A percentile compares a stretch with the other conserved stretches of the same genome.
These are phyloP conservation scores for Solen grandis DNA, from an alignment of 1,140 invertebrate genomes.

Conservation along the genomic window DNA sequence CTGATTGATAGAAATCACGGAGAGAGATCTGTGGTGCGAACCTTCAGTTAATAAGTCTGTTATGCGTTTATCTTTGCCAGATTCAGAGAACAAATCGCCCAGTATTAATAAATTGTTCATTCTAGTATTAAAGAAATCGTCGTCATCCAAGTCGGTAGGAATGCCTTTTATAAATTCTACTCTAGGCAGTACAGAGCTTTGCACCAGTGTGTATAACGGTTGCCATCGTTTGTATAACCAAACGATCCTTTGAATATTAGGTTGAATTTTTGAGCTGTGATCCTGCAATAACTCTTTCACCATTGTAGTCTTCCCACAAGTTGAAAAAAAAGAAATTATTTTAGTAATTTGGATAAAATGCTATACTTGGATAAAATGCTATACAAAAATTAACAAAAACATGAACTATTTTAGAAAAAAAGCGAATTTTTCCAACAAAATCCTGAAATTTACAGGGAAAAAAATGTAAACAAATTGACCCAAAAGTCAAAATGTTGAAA, in stretches of 20 bases:
- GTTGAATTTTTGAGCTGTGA: neutral
- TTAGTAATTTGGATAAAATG: too few relatives aligned
- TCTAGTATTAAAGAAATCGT: constrained; percentile 10
- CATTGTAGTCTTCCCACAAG: constrained; percentile 24
- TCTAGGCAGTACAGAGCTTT: constrained; percentile 1
- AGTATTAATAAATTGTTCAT: constrained; percentile 28
- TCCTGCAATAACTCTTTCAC: constrained; percentile 16
- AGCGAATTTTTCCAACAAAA: neutral
- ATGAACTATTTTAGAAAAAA: neutral
- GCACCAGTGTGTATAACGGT: constrained; percentile 12
- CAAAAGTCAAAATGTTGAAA: neutral
- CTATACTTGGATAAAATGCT: neutral
- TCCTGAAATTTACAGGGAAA: too few relatives aligned
- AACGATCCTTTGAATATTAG: constrained; percentile 11
- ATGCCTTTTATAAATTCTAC: constrained; percentile 37
- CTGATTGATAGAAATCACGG: constrained; percentile 29
- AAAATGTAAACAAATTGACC: neutral
- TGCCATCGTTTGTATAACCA: constrained; percentile 41
- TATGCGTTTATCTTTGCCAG: constrained; percentile 23
- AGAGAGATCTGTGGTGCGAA: constrained; percentile 23
- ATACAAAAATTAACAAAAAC: neutral
- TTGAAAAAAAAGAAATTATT: too few relatives aligned
- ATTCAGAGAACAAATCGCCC: constrained; percentile 16
- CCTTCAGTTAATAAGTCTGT: constrained; percentile 30
- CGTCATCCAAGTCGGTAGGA: constrained; percentile 21